Evolutionary conservation across 2,888 invertebrate species (phyloP).

Genomic region (Drosophila borealis): DNA sequence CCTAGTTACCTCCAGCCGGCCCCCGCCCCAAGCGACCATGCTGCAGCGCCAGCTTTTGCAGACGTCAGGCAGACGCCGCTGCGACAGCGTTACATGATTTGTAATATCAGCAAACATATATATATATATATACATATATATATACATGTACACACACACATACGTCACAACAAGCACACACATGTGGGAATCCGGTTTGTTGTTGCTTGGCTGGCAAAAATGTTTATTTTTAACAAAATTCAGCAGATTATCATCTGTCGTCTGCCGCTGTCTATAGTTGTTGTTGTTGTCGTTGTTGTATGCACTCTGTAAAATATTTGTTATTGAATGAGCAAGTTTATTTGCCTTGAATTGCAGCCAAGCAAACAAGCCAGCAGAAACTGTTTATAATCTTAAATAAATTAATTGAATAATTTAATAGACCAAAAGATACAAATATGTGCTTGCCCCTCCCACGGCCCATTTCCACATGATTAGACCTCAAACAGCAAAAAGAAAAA

Average conservation of each 20-base stretch:
- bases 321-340: slow-evolving; percentile 59
- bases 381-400: background rate
- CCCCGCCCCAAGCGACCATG: background rate
- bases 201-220: slow-evolving; percentile 39
- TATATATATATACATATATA: background rate
- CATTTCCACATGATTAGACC: slow-evolving; percentile 23
- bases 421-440: background rate
- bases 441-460: background rate
- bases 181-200: slow-evolving; percentile 65
- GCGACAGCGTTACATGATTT: slow-evolving; percentile 73
- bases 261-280: slow-evolving; percentile 36
- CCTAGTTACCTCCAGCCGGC: background rate
- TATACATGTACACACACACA: slow-evolving; percentile 2
- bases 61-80: slow-evolving; percentile 71
- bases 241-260: slow-evolving; percentile 73
- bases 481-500: slow-evolving; percentile 4
- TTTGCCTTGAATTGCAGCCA: slow-evolving; percentile 64
- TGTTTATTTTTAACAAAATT: slow-evolving; percentile 74
- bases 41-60: slow-evolving; percentile 43
- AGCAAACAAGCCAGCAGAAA: slow-evolving; percentile 8
- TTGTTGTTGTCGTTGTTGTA: slow-evolving; percentile 29
- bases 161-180: slow-evolving; percentile 2
- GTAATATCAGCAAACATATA: slow-evolving; percentile 70
- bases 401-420: slow-evolving; percentile 22
- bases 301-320: slow-evolving; percentile 46